These are phyloP conservation scores for Sigmodon hispidus DNA, from an alignment of 2,113 vertebrate genomes.

Conservation along the genomic window DNA sequence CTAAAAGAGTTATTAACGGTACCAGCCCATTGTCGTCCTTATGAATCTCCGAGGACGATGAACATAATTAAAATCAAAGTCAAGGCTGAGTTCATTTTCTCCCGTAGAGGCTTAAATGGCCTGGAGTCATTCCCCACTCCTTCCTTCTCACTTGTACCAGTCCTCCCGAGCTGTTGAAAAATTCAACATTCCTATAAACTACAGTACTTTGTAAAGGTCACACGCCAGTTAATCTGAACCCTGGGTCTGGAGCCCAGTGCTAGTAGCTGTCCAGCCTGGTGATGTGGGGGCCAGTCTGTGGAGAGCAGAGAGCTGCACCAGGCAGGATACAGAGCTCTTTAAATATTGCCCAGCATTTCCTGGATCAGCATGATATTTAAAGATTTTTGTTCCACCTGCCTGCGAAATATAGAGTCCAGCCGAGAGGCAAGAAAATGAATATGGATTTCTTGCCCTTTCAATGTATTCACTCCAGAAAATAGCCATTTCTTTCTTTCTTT, in stretches of 20 bases:
- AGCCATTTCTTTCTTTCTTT: constrained; percentile 66
- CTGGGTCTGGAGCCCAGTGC: constrained; percentile 25
- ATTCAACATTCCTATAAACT: constrained; percentile 83
- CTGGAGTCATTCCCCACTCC: constrained; percentile 74
- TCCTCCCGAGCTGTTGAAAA: constrained; percentile 77
- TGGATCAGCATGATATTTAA: constrained; percentile 84
- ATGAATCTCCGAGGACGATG: background rate
- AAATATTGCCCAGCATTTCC: constrained; percentile 73
- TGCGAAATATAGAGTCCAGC: constrained; percentile 77
- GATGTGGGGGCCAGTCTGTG: constrained; percentile 48
- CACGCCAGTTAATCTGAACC: constrained; percentile 66
- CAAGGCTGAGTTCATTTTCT: constrained; percentile 80
- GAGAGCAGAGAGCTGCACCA: constrained; percentile 35
- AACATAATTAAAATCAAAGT: constrained; percentile 85
- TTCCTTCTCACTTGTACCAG: constrained; percentile 56
- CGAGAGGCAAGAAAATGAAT: constrained; percentile 81
- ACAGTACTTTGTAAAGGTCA: constrained; percentile 71
- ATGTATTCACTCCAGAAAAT: constrained; percentile 79
- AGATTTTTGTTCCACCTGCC: constrained; percentile 81
- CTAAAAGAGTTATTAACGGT: constrained; percentile 81
- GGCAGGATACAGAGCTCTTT: constrained; percentile 54
- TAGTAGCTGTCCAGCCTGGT: constrained; percentile 51
- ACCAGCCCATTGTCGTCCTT: constrained; percentile 79
- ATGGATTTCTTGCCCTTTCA: constrained; percentile 82
- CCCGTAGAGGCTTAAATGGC: constrained; percentile 81